A percentile compares a stretch with the other conserved stretches of the same genome.
These are phyloP conservation scores for Thaumatotibia leucotreta DNA, from an alignment of 1,140 invertebrate species.

Conservation along the genomic window DNA sequence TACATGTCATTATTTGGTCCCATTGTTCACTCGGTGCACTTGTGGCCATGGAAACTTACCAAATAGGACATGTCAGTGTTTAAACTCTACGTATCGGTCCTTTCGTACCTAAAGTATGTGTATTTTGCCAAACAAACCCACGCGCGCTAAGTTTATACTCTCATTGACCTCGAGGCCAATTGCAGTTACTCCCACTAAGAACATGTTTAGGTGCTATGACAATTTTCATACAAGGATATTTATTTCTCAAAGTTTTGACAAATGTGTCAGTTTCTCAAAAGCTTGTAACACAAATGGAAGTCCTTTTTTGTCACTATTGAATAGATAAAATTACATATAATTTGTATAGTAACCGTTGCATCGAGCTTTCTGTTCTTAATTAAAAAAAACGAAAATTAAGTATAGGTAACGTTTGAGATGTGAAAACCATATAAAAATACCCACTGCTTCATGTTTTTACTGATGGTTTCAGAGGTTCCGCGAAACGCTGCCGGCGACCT, in stretches of 20 bases:
- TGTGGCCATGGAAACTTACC: conserved; percentile 19
- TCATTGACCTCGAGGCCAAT: conserved; percentile 20
- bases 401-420: too few relatives aligned
- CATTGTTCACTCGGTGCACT: conserved; percentile 29
- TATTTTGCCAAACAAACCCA: conserved; percentile 35
- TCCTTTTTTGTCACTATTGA: too few relatives aligned
- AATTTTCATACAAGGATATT: neutral
- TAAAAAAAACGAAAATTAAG: too few relatives aligned
- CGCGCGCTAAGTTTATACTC: conserved; percentile 16
- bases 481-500: neutral
- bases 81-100: neutral
- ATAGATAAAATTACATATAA: too few relatives aligned
- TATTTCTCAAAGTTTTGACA: too few relatives aligned
- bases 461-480: neutral
- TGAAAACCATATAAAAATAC: too few relatives aligned
- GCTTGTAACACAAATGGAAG: too few relatives aligned
- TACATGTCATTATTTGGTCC: conserved; percentile 26
- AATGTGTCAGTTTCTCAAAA: too few relatives aligned
- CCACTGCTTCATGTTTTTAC: too few relatives aligned
- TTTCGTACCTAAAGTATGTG: neutral
- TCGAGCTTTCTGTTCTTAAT: too few relatives aligned
- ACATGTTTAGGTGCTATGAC: conserved; percentile 4
- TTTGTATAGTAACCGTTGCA: too few relatives aligned
- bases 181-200: conserved; percentile 21
- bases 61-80: neutral